These are phyloP conservation scores for Anarsia innoxiella DNA, from an alignment of 2,888 invertebrate species.

Conservation along the genomic window DNA sequence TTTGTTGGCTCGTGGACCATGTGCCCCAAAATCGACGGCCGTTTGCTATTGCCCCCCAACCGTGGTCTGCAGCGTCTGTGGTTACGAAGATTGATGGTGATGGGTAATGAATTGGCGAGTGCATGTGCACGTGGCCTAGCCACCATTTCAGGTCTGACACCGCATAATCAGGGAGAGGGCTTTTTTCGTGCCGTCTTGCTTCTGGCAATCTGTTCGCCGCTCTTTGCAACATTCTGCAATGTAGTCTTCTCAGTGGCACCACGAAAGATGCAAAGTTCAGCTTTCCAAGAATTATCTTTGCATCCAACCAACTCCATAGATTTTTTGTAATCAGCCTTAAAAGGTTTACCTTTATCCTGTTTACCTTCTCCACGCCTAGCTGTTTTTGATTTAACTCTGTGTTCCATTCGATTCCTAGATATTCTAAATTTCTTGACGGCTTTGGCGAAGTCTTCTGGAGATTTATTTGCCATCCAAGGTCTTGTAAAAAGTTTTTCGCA, in stretches of 20 bases:
- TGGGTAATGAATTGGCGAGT: slow-evolving; percentile 10
- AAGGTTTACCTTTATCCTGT: neutral
- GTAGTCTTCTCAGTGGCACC: slow-evolving; percentile 13
- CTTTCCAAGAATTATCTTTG: slow-evolving; percentile 13
- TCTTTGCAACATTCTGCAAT: slow-evolving; percentile 11
- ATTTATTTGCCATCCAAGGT: slow-evolving; percentile 14
- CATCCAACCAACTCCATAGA: slow-evolving; percentile 9
- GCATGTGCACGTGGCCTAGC: neutral
- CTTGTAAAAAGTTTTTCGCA: slow-evolving; percentile 1
- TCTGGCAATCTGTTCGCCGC: slow-evolving; percentile 6
- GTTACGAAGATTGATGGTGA: slow-evolving; percentile 8
- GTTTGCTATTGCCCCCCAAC: slow-evolving; percentile 15
- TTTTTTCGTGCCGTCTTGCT: neutral
- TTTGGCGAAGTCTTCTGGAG: slow-evolving; percentile 1
- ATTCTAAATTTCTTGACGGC: slow-evolving; percentile 9
- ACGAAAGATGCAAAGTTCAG: slow-evolving; percentile 15
- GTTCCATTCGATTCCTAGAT: slow-evolving; percentile 17
- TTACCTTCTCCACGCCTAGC: slow-evolving; percentile 5
- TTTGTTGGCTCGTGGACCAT: slow-evolving; percentile 10
- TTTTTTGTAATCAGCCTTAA: too few species aligned
- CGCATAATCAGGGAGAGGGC: neutral
- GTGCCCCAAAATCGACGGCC: slow-evolving; percentile 5
- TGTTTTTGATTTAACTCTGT: slow-evolving; percentile 7
- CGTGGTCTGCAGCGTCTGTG: slow-evolving; percentile 9
- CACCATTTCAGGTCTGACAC: slow-evolving; percentile 8